Conservation (phyloP, 2,113 vertebrate genomes). For the Zapus hudsonius region DNA sequence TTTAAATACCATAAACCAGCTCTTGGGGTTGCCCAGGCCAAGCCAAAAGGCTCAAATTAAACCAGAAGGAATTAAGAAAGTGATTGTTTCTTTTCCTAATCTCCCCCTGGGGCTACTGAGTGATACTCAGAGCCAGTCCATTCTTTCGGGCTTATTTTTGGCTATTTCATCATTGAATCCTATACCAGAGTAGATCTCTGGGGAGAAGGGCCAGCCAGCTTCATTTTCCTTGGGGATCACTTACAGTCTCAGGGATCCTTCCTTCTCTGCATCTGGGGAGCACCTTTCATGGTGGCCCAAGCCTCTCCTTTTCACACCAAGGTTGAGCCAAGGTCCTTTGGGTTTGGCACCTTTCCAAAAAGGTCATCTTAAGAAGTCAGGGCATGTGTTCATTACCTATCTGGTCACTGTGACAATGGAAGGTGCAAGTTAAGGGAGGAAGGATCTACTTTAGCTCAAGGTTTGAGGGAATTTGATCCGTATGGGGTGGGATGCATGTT, state of each 20-base stretch:
- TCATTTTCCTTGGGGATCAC: neutral
- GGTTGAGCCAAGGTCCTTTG: neutral
- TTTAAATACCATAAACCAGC: slow-evolving; percentile 49
- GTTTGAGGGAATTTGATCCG: neutral
- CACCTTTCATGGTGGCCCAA: neutral
- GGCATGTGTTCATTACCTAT: neutral
- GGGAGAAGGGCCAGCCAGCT: neutral
- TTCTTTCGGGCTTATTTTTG: neutral
- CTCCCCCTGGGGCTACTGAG: neutral
- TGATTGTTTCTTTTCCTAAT: slow-evolving; percentile 32
- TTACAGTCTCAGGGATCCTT: neutral
- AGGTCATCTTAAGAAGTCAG: neutral
- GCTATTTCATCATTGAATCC: neutral
- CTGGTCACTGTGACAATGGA: neutral
- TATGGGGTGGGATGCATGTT: neutral
- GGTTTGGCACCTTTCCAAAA: neutral
- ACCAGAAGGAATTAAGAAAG: slow-evolving; percentile 43
- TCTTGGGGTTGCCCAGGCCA: neutral
- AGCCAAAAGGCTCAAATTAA: slow-evolving; percentile 55
- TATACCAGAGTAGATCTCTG: neutral
- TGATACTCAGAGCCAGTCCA: neutral
- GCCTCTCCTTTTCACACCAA: neutral
- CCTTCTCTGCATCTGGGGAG: too few relatives aligned
- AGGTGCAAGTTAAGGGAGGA: neutral
- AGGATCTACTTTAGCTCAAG: neutral